phyloP scores from a whole-genome alignment of 2,888 invertebrate species.

The Orgyia antiqua region DNA sequence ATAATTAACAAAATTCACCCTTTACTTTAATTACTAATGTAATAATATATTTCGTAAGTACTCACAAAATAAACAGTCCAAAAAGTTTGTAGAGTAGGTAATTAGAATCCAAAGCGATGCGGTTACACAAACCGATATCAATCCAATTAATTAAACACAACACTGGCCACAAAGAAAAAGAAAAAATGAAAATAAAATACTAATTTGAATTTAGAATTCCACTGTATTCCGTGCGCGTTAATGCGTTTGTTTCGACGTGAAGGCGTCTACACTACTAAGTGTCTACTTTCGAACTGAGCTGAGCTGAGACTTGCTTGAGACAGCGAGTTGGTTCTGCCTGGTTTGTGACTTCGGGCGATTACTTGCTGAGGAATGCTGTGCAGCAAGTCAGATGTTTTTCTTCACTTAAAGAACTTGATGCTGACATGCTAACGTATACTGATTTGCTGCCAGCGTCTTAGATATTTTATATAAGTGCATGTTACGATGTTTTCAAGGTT shows the following conservation, averaged over 20 bases:
- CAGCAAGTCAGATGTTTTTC: constrained; percentile 59
- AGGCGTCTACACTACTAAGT: constrained; percentile 54
- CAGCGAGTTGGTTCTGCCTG: constrained; percentile 7
- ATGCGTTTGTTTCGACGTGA: constrained; percentile 31
- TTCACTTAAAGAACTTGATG: constrained; percentile 49
- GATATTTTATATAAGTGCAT: not conserved
- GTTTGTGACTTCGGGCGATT: constrained; percentile 22
- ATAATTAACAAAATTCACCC: too few species aligned
- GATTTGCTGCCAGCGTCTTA: not conserved
- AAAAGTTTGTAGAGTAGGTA: constrained; percentile 23
- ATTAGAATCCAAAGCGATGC: constrained; percentile 39
- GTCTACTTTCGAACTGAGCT: constrained; percentile 69
- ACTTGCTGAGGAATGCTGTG: constrained; percentile 55
- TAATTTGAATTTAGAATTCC: constrained; percentile 40
- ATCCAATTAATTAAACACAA: constrained; percentile 44
- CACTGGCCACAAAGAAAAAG: constrained; percentile 51
- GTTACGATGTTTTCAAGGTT: too few species aligned
- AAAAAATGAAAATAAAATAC: constrained; percentile 26
- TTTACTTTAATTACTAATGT: constrained; percentile 20
- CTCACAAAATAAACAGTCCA: constrained; percentile 66
- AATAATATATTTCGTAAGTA: constrained; percentile 22
- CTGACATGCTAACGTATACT: constrained; percentile 4
- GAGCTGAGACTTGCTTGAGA: not conserved
- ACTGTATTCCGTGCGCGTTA: constrained; percentile 45
- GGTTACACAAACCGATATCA: constrained; percentile 43